phyloP scores from a whole-genome alignment of 1,140 invertebrate species.

The Mactra quadrangularis region DNA sequence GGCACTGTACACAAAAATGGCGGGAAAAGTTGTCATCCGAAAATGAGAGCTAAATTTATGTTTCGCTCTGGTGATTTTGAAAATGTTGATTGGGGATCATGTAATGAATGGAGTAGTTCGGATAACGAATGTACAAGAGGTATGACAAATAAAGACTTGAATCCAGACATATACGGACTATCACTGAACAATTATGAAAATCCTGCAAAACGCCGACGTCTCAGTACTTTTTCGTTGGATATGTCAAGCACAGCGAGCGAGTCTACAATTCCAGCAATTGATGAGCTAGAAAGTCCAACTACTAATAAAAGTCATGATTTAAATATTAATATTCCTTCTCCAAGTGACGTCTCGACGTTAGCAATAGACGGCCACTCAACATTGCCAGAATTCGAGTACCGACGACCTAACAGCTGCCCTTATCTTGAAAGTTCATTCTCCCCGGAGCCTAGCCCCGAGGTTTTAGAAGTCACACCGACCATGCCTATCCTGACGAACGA shows the following conservation, averaged over 20 bases:
- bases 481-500: slow-evolving; percentile 2
- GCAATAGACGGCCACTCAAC: neutral
- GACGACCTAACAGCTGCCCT: neutral
- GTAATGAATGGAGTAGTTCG: slow-evolving; percentile 56
- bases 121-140: slow-evolving; percentile 52
- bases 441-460: neutral
- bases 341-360: too few species aligned
- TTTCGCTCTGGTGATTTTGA: slow-evolving; percentile 57
- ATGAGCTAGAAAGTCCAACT: slow-evolving; percentile 1
- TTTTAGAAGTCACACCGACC: neutral
- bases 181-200: neutral
- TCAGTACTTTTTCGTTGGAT: slow-evolving; percentile 18
- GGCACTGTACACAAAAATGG: slow-evolving; percentile 45
- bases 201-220: neutral
- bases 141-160: neutral
- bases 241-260: slow-evolving; percentile 15
- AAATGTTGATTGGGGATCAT: slow-evolving; percentile 34
- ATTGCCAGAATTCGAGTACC: neutral
- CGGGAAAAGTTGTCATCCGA: slow-evolving; percentile 62
- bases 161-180: neutral
- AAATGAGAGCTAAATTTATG: slow-evolving; percentile 61
- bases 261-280: slow-evolving; percentile 17
- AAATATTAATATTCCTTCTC: too few species aligned
- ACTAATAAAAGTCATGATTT: neutral
- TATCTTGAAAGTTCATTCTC: slow-evolving; percentile 2